A percentile compares a stretch with the other conserved stretches of the same genome.
Conservation (phyloP, 2,797 vertebrate genomes). For the Sebastes jordani region DNA sequence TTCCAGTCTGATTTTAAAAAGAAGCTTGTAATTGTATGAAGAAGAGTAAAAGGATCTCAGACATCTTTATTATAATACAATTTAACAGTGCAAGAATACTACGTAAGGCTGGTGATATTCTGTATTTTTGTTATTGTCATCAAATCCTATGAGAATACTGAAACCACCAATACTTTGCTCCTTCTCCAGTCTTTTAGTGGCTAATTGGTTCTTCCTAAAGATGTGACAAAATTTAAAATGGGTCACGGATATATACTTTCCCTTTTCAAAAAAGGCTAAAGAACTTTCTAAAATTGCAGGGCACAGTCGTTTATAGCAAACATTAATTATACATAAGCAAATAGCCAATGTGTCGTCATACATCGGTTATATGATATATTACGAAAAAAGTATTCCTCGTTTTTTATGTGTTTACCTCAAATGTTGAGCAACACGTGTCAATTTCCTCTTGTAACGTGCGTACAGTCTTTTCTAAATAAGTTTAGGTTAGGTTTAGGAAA, state of each 20-base stretch:
- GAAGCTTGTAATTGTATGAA: background rate
- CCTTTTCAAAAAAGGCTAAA: background rate
- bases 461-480: too few relatives aligned
- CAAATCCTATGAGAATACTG: background rate
- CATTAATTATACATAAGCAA: background rate
- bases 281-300: too few relatives aligned
- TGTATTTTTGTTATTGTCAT: background rate
- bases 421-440: too few relatives aligned
- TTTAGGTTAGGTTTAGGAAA: too few relatives aligned
- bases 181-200: background rate
- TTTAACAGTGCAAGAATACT: background rate
- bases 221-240: background rate
- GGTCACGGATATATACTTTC: background rate
- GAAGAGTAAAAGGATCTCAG: background rate
- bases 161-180: background rate
- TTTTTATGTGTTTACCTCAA: too few relatives aligned
- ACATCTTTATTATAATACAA: background rate
- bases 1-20: background rate
- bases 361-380: too few relatives aligned
- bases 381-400: too few relatives aligned
- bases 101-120: background rate
- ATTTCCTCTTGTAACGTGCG: too few relatives aligned
- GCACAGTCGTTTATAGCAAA: background rate
- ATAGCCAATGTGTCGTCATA: too few relatives aligned
- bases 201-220: background rate